Evolutionary conservation across 1,140 invertebrate genomes (phyloP), one percentile per base, ranked within the genome.

Genomic region (Condylostylus longicornis): DNA sequence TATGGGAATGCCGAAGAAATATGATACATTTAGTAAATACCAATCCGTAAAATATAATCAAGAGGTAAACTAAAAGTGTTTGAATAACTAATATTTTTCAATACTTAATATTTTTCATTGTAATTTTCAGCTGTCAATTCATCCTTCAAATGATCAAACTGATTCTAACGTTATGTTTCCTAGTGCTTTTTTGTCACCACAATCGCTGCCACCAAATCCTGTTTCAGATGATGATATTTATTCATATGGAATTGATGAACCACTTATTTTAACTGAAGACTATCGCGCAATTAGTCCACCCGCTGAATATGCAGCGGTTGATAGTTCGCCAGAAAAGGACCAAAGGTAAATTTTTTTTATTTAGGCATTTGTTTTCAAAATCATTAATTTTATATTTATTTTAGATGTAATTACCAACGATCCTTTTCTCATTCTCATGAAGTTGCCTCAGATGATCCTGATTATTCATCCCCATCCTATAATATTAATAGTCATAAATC

Each of bases 401-500:
- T 25, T 12, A 25, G 37, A 15, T 39, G 20, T 43, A 56, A 56
- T 45, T 61, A 60, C 36, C 58, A 60, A 38, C 52, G 75, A 35
- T 77, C 74, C 19, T 76, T 77, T 41, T 79, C 75, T 0, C 75
- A 79, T 45, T 77, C 74, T 2, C 69, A 72, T 38, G 53, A 74
- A 54, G 64, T 72, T 35, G 45, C 50, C 35, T 44, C 53, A 33
- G 42, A 51, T 28, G 49, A 55, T 20, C 46, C 47, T 27, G 53
- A 56, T 8, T 76, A 77, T 42, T 71, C 74, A 0, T 70, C 70
- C 7, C 65, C 69, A 35, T 50, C 74, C 48, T 66, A 69, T 18
- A 71, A 72, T 42, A 71, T 71, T 46, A 71, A 71, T 44, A 71
- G 79, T 50, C 82, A 87, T 64, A 88, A 88, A 56, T 86, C 82